These are phyloP conservation scores for Meloidogyne hapla DNA, from an alignment of 1,140 invertebrate genomes.

Conservation along the genomic window DNA sequence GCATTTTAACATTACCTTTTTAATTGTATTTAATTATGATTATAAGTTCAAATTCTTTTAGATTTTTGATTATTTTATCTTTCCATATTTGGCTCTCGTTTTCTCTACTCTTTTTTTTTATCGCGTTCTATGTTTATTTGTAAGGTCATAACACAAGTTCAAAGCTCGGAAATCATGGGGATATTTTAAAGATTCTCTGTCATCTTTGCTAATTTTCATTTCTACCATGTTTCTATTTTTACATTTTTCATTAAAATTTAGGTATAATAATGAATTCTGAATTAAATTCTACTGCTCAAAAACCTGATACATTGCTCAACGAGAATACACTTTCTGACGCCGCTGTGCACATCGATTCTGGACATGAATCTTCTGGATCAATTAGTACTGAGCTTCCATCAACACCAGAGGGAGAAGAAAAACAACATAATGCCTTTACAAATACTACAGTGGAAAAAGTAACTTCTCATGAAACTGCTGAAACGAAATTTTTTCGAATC, in stretches of 20 bases:
- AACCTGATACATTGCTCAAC: neutral
- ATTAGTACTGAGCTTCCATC: conserved; percentile 26
- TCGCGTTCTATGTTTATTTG: neutral
- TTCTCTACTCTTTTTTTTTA: neutral
- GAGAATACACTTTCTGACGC: conserved; percentile 5
- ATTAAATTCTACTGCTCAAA: neutral
- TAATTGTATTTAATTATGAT: neutral
- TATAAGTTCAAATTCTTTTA: neutral
- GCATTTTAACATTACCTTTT: too few species aligned
- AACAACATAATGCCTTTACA: conserved; percentile 11
- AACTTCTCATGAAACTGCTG: neutral
- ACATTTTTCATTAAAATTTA: neutral
- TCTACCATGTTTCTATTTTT: neutral
- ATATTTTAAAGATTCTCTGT: too few species aligned
- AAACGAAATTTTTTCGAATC: conserved; percentile 26
- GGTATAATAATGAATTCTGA: neutral
- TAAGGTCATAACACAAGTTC: too few species aligned
- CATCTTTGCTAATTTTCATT: too few species aligned
- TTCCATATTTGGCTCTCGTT: neutral
- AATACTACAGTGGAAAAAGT: neutral
- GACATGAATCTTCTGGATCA: conserved; percentile 32
- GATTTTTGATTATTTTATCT: neutral
- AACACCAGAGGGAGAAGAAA: conserved; percentile 28
- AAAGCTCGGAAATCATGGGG: neutral
- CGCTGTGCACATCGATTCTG: conserved; percentile 25